Conservation (phyloP, 2,888 invertebrate genomes). For the Mimas tiliae region DNA sequence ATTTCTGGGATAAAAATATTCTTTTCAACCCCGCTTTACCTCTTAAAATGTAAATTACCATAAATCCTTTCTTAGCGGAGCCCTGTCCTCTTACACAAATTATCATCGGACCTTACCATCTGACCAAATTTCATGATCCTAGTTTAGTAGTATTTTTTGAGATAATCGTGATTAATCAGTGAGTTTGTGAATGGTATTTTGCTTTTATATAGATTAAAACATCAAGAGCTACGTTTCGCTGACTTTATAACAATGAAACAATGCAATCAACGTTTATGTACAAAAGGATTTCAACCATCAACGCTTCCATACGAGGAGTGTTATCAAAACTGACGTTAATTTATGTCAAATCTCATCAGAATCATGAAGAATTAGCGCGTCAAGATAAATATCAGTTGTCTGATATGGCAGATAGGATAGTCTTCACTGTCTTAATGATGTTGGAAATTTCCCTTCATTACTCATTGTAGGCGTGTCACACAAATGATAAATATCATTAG, state of each 20-base stretch:
- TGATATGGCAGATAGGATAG: slow-evolving; percentile 29
- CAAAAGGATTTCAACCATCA: slow-evolving; percentile 4
- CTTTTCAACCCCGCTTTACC: too few species aligned
- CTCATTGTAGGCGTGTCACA: background rate
- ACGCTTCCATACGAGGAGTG: slow-evolving; percentile 18
- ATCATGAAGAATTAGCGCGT: slow-evolving; percentile 32
- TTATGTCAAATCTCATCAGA: slow-evolving; percentile 32
- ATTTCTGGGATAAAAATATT: too few species aligned
- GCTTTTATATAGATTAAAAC: too few species aligned
- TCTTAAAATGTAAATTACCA: too few species aligned
- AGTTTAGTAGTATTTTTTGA: too few species aligned
- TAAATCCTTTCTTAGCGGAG: too few species aligned
- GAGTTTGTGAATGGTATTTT: too few species aligned
- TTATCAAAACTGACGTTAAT: slow-evolving; percentile 29
- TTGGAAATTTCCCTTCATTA: slow-evolving; percentile 27
- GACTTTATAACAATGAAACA: slow-evolving; percentile 31
- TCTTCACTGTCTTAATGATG: slow-evolving; percentile 14
- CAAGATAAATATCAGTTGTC: slow-evolving; percentile 40
- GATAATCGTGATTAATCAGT: too few species aligned
- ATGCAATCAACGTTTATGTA: slow-evolving; percentile 10
- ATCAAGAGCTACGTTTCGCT: background rate
- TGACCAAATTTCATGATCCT: too few species aligned
- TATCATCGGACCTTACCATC: too few species aligned
- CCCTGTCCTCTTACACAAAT: too few species aligned
- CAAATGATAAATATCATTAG: background rate